Conservation (phyloP, 1,140 invertebrate species). For the Sitobion miscanthi region DNA sequence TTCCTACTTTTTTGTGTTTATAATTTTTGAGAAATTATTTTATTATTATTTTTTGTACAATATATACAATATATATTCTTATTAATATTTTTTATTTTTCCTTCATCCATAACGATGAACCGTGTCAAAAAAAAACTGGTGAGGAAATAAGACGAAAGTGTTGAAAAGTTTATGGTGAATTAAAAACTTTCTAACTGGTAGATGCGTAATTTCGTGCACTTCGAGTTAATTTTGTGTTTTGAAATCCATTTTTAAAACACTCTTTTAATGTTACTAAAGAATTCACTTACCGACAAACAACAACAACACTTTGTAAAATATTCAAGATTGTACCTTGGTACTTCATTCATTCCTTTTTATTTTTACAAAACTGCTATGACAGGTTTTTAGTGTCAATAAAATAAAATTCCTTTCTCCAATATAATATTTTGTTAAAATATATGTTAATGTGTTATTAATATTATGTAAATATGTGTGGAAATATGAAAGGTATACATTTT, state of each 20-base stretch:
- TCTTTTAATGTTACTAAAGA: slow-evolving; percentile 13
- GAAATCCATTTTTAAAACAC: slow-evolving; percentile 34
- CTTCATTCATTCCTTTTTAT: background rate
- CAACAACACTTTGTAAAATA: slow-evolving; percentile 16
- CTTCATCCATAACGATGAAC: background rate
- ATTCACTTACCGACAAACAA: slow-evolving; percentile 32
- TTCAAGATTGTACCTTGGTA: background rate
- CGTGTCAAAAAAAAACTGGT: background rate
- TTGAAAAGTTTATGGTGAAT: slow-evolving; percentile 44
- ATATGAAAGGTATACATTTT: background rate
- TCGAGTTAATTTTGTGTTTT: slow-evolving; percentile 32
- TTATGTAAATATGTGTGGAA: background rate
- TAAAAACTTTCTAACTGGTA: slow-evolving; percentile 38
- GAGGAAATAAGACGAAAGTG: slow-evolving; percentile 10
- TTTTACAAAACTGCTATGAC: background rate
- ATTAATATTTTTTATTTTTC: background rate
- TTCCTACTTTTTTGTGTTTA: background rate
- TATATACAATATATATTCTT: background rate
- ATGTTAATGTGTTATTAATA: background rate
- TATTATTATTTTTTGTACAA: background rate
- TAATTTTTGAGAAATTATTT: background rate
- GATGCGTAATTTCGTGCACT: slow-evolving; percentile 29
- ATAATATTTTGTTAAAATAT: background rate
- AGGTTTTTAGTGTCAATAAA: background rate
- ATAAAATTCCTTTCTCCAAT: background rate